A percentile compares a stretch with the other conserved stretches of the same genome.
These are phyloP conservation scores for Calycopis cecrops DNA, from an alignment of 1,140 invertebrate genomes.

Conservation along the genomic window DNA sequence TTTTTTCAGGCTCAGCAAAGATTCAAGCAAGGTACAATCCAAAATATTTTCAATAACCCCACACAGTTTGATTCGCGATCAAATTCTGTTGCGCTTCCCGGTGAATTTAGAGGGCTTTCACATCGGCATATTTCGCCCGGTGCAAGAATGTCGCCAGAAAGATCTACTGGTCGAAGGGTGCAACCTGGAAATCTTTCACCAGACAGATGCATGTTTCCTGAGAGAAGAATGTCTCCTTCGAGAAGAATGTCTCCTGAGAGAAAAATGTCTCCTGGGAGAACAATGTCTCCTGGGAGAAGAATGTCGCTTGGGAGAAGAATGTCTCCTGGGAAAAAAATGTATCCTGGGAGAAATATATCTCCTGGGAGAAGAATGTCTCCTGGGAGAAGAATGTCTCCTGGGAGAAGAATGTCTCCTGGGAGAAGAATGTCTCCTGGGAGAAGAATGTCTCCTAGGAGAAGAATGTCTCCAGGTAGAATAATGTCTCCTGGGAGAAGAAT, in stretches of 20 bases:
- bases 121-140: conserved; percentile 11
- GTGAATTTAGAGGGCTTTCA: no score
- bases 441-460: conserved; percentile 11
- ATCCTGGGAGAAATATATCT: conserved; percentile 19
- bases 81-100: no score
- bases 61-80: no score
- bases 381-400: no score
- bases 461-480: background rate
- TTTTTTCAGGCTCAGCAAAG: no score
- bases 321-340: conserved; percentile 12
- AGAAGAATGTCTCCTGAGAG: conserved; percentile 18
- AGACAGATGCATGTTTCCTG: conserved; percentile 5
- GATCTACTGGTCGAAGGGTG: no score
- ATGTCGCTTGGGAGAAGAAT: conserved; percentile 10
- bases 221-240: conserved; percentile 4
- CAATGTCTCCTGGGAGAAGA: conserved; percentile 19
- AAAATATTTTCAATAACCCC: no score
- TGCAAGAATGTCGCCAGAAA: background rate
- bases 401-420: no score
- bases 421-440: conserved; percentile 8
- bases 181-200: no score
- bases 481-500: conserved; percentile 14
- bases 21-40: no score
- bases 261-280: conserved; percentile 18
- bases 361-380: no score